Conservation (phyloP, 2,888 invertebrate species). For the Smittia sp. region DNA sequence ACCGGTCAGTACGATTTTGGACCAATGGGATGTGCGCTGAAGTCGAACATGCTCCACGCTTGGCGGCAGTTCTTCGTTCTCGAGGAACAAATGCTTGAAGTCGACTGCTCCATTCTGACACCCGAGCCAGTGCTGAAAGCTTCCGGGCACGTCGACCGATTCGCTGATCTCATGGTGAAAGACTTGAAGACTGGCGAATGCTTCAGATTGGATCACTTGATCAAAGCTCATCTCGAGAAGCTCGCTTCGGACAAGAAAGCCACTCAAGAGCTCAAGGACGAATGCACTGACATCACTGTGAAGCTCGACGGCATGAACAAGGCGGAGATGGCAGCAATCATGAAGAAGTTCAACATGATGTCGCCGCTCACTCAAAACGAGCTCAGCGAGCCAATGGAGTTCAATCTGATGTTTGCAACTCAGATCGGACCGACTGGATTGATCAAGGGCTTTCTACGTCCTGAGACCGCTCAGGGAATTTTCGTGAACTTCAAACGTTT, state of each 20-base stretch:
- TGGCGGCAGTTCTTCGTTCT: slow-evolving; percentile 97
- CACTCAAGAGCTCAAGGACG: slow-evolving; percentile 64
- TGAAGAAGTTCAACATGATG: slow-evolving; percentile 86
- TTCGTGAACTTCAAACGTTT: slow-evolving; percentile 99
- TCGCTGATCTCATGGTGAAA: slow-evolving; percentile 99
- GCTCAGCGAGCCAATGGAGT: slow-evolving; percentile 92
- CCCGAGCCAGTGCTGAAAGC: slow-evolving; percentile 78
- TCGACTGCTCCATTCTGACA: slow-evolving; percentile 95
- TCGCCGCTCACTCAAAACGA: slow-evolving; percentile 95
- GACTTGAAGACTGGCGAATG: slow-evolving; percentile 95
- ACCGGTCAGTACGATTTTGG: slow-evolving; percentile 95
- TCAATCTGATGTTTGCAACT: slow-evolving; percentile 98
- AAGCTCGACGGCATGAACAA: slow-evolving; percentile 87
- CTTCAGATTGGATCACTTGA: slow-evolving; percentile 94
- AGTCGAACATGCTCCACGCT: slow-evolving; percentile 85
- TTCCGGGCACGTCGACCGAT: slow-evolving; percentile 97
- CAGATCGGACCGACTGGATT: slow-evolving; percentile 96
- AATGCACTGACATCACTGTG: slow-evolving; percentile 75
- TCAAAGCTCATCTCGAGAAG: slow-evolving; percentile 91
- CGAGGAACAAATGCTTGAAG: slow-evolving; percentile 98
- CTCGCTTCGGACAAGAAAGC: slow-evolving; percentile 80
- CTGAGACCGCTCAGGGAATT: slow-evolving; percentile 99
- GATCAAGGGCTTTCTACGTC: slow-evolving; percentile 90
- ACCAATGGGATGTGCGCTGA: slow-evolving; percentile 98
- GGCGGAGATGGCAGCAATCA: slow-evolving; percentile 80